Conservation (phyloP, 2,113 vertebrate genomes). For the Silurus glanis region DNA sequence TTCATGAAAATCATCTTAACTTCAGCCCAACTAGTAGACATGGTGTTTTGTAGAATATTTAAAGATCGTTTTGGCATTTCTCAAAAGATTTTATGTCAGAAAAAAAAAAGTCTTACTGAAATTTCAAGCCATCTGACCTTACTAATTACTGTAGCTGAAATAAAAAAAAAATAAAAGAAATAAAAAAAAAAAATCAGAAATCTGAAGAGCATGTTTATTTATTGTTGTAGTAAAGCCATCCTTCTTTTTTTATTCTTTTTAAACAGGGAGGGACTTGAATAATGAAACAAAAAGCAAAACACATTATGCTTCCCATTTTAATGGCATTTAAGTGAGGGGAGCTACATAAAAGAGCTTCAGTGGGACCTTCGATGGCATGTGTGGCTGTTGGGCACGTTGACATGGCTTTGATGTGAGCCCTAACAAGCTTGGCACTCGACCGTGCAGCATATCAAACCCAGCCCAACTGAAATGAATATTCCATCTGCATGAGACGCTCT, state of each 20-base stretch:
- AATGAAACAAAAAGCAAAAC: conserved; percentile 68
- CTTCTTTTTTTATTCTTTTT: conserved; percentile 3
- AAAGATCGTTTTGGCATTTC: background rate
- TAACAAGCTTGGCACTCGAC: conserved; percentile 70
- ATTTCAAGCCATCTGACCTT: conserved; percentile 58
- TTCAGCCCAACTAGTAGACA: background rate
- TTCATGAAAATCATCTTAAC: conserved; percentile 26
- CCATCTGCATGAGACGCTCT: conserved; percentile 61
- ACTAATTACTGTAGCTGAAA: conserved; percentile 65
- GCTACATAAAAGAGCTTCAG: conserved; percentile 64
- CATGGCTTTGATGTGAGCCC: conserved; percentile 71
- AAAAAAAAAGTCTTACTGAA: conserved; percentile 57
- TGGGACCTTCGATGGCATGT: conserved; percentile 69
- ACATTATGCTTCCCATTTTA: conserved; percentile 68
- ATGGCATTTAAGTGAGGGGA: conserved; percentile 67
- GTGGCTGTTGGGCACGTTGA: conserved; percentile 70
- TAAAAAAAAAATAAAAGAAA: background rate
- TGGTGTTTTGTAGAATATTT: background rate
- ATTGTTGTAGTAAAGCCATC: conserved; percentile 60
- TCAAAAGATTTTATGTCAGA: background rate
- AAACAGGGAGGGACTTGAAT: conserved; percentile 62
- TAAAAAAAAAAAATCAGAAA: conserved; percentile 41
- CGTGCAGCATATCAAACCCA: conserved; percentile 58
- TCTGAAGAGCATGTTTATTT: conserved; percentile 66
- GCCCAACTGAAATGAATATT: conserved; percentile 66